Percentiles rank a stretch among this genome's conserved stretches.
Evolutionary conservation across 2,888 invertebrate species (phyloP).

Genomic region (Folsomia candida): DNA sequence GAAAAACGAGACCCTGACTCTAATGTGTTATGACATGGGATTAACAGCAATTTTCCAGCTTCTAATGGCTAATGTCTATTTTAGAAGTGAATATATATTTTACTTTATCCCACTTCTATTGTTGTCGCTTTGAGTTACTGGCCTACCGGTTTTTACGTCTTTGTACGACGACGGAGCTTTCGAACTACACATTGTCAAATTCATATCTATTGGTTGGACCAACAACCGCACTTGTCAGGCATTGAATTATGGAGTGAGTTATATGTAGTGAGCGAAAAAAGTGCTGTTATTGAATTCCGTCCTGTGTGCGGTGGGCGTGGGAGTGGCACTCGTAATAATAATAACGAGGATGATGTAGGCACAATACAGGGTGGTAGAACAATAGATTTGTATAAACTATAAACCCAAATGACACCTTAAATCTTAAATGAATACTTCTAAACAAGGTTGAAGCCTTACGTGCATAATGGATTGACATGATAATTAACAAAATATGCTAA

Average conservation of each 20-base stretch:
- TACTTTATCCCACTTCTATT: constrained; percentile 18
- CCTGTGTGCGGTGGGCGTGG: neutral
- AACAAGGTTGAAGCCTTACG: neutral
- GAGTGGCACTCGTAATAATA: neutral
- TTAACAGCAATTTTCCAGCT: constrained; percentile 14
- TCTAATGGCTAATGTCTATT: constrained; percentile 19
- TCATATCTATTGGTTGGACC: no score
- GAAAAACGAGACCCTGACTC: constrained; percentile 14
- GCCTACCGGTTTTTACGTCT: constrained; percentile 16
- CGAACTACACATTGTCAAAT: neutral
- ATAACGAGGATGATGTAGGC: neutral
- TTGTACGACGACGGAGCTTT: neutral
- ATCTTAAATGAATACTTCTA: neutral
- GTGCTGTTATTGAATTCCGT: neutral
- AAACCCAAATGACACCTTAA: neutral
- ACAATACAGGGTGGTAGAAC: neutral
- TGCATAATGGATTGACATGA: neutral
- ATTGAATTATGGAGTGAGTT: no score
- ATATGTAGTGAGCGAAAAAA: neutral
- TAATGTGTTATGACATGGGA: constrained; percentile 20
- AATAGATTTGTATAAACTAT: neutral
- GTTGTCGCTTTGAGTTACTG: constrained; percentile 13
- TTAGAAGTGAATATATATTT: constrained; percentile 19
- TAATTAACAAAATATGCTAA: constrained; percentile 20
- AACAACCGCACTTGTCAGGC: no score